A percentile compares a stretch with the other conserved stretches of the same genome.
Evolutionary conservation across 2,888 invertebrate species (phyloP).

Genomic region (Trichogramma dendrolimi): DNA sequence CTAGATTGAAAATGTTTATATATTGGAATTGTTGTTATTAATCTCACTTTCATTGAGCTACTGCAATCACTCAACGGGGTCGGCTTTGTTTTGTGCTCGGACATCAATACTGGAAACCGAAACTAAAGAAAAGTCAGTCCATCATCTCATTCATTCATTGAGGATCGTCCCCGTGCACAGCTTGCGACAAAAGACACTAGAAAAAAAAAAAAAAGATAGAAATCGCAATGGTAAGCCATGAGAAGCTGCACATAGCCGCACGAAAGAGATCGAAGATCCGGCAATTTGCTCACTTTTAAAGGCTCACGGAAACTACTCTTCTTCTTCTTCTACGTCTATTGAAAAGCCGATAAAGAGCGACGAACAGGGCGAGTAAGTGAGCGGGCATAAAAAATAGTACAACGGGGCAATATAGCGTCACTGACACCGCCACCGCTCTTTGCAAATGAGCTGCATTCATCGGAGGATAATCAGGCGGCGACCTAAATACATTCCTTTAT

Average conservation of each 20-base stretch:
- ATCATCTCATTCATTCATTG: too few species aligned
- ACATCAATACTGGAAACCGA: too few species aligned
- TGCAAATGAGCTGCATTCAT: constrained; percentile 31
- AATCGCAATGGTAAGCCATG: neutral
- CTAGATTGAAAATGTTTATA: too few species aligned
- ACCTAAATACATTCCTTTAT: constrained; percentile 39
- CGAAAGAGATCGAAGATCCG: constrained; percentile 11
- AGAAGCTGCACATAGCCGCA: neutral
- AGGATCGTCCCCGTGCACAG: neutral
- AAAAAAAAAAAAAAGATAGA: neutral
- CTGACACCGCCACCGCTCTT: too few species aligned
- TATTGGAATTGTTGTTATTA: too few species aligned
- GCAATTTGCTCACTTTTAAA: constrained; percentile 12
- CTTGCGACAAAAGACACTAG: neutral
- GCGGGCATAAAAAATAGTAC: neutral
- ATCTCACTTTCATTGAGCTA: too few species aligned
- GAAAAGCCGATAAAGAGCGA: constrained; percentile 4
- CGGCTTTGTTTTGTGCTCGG: too few species aligned
- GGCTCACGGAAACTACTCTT: too few species aligned
- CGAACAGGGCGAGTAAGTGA: constrained; percentile 5
- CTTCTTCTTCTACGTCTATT: too few species aligned
- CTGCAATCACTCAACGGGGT: too few species aligned
- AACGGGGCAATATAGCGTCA: too few species aligned
- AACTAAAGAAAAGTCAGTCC: too few species aligned
- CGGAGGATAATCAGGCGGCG: constrained; percentile 38